Evolutionary conservation across 2,113 vertebrate genomes (phyloP).

Genomic region (Oophaga pumilio): DNA sequence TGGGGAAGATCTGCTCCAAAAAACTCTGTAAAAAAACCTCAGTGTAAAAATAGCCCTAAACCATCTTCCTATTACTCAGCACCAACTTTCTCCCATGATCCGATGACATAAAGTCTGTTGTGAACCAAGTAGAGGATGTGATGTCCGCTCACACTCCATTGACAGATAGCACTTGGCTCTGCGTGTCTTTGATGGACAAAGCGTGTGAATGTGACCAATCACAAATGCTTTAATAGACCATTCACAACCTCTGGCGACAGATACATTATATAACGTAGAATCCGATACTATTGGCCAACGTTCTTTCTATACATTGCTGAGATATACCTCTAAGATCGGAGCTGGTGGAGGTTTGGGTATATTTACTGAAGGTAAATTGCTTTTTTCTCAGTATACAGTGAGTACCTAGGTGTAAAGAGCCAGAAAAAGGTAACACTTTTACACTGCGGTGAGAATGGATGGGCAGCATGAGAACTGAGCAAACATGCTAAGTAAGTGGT

Average conservation of each 20-base stretch:
- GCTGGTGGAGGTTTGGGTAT: neutral
- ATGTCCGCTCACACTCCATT: neutral
- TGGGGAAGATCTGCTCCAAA: too few species aligned
- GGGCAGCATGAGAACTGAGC: neutral
- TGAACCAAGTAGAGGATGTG: neutral
- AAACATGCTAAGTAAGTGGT: neutral
- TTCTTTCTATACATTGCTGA: neutral
- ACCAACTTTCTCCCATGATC: neutral
- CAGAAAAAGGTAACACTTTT: neutral
- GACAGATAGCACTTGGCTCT: neutral
- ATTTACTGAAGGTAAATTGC: slow-evolving; percentile 4
- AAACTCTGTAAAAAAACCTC: too few species aligned
- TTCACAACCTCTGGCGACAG: neutral
- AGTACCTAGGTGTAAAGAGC: slow-evolving; percentile 30
- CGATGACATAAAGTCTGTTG: neutral
- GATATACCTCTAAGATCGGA: neutral
- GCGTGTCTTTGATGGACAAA: neutral
- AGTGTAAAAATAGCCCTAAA: too few species aligned
- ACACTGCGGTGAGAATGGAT: neutral
- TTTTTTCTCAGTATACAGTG: neutral
- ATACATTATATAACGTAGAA: neutral
- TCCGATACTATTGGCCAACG: neutral
- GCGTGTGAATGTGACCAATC: neutral
- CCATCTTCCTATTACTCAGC: neutral
- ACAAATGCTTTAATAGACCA: neutral